A percentile compares a stretch with the other conserved stretches of the same genome.
Conservation (phyloP, 2,797 vertebrate genomes). For the Corythornis leucogaster region DNA sequence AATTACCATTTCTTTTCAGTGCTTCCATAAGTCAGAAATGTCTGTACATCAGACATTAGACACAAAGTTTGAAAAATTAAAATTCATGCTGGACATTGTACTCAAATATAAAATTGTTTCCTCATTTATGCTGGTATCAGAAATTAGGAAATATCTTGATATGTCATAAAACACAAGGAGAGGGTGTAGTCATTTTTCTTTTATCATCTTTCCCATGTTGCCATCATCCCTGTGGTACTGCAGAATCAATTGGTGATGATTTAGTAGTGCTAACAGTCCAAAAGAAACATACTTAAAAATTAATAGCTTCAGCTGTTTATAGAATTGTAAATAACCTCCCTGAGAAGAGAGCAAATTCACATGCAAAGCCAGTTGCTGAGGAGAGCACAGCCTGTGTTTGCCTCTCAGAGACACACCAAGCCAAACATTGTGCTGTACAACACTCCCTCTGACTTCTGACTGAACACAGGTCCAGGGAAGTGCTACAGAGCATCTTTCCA, state of each 20-base stretch:
- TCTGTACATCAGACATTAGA: neutral
- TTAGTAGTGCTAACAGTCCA: neutral
- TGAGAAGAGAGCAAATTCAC: neutral
- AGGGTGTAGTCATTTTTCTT: neutral
- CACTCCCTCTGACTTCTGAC: rapidly evolving
- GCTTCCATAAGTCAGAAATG: rapidly evolving
- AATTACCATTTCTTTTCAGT: neutral
- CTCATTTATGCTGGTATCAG: neutral
- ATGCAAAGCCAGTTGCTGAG: neutral
- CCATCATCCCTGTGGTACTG: neutral
- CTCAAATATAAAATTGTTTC: neutral
- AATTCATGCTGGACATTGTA: neutral
- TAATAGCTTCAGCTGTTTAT: neutral
- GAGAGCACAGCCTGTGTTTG: neutral
- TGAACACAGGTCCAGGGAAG: neutral
- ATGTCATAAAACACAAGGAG: neutral
- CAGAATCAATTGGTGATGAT: neutral
- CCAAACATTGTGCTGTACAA: neutral
- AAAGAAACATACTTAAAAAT: neutral
- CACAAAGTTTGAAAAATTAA: neutral
- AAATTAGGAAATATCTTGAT: neutral
- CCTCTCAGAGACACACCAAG: neutral
- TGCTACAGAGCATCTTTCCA: neutral
- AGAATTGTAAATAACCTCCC: neutral
- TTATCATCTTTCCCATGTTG: neutral